Percentiles rank a stretch among this genome's conserved stretches.
phyloP scores from a whole-genome alignment of 1,140 invertebrate genomes.

The Gerris buenoi region DNA sequence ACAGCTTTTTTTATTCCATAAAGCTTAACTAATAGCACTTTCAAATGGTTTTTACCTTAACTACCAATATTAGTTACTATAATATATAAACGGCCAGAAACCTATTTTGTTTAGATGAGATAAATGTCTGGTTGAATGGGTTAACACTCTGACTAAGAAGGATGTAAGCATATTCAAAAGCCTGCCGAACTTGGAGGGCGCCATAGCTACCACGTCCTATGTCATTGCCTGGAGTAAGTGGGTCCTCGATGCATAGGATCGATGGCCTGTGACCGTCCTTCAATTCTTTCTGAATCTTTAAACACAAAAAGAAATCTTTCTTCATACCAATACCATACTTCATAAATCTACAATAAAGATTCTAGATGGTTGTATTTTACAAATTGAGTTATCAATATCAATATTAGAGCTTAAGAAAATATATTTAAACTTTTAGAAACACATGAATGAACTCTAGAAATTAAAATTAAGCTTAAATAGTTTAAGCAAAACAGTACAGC shows the following conservation, averaged over 20 bases:
- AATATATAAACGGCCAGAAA: slow-evolving; percentile 18
- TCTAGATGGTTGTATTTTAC: too few relatives aligned
- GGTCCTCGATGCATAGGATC: slow-evolving; percentile 92
- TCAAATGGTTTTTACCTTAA: too few relatives aligned
- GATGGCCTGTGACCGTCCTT: slow-evolving; percentile 83
- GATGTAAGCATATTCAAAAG: slow-evolving; percentile 89
- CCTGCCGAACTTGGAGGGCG: slow-evolving; percentile 63
- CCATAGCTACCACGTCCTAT: slow-evolving; percentile 95
- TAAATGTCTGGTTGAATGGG: slow-evolving; percentile 40
- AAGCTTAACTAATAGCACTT: too few relatives aligned
- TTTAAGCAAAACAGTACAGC: too few relatives aligned
- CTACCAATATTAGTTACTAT: too few relatives aligned
- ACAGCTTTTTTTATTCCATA: background rate
- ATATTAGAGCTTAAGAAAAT: too few relatives aligned
- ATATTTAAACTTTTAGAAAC: too few relatives aligned
- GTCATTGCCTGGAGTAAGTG: slow-evolving; percentile 85
- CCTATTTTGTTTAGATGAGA: slow-evolving; percentile 39
- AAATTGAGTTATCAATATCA: too few relatives aligned
- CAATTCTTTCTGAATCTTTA: slow-evolving; percentile 68
- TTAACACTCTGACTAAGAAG: slow-evolving; percentile 66
- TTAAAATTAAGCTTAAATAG: too few relatives aligned
- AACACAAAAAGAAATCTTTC: background rate
- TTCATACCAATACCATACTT: too few relatives aligned
- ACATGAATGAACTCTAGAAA: too few relatives aligned
- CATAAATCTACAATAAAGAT: too few relatives aligned